Percentiles rank a stretch among this genome's conserved stretches.
Conservation (phyloP, 2,888 invertebrate genomes). For the Meteorus cinctellus region DNA sequence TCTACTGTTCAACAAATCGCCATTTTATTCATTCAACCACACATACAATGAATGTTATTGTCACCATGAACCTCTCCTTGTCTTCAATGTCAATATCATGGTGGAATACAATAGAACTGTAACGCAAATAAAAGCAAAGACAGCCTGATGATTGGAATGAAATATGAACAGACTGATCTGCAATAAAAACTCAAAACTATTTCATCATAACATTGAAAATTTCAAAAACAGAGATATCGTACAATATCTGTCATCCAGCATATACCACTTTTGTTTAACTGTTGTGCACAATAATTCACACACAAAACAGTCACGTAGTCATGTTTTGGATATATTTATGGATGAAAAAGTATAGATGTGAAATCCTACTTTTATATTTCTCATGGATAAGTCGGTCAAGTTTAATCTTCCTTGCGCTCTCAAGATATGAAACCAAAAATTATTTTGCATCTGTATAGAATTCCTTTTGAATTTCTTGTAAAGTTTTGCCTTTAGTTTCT, state of each 20-base stretch:
- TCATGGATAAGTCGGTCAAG: too few species aligned
- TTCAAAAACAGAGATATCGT: conserved; percentile 65
- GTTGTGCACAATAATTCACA: conserved; percentile 37
- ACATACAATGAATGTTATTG: conserved; percentile 70
- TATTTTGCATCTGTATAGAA: conserved; percentile 12
- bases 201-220: conserved; percentile 67
- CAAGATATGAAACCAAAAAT: conserved; percentile 74
- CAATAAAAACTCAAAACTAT: conserved; percentile 80
- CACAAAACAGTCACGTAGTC: too few species aligned
- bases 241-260: conserved; percentile 89
- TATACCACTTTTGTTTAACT: conserved; percentile 78
- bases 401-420: too few species aligned
- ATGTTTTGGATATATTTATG: too few species aligned
- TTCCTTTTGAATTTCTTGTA: conserved; percentile 54
- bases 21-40: conserved; percentile 37
- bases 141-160: conserved; percentile 78
- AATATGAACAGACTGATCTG: conserved; percentile 80
- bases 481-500: conserved; percentile 54
- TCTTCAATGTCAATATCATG: too few species aligned
- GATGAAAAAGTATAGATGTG: too few species aligned
- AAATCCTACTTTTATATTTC: too few species aligned
- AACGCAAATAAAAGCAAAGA: conserved; percentile 80
- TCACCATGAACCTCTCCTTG: conserved; percentile 79
- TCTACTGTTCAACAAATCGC: too few species aligned
- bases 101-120: too few species aligned